Evolutionary conservation across 1,140 invertebrate genomes (phyloP).

Genomic region (Lineus longissimus): DNA sequence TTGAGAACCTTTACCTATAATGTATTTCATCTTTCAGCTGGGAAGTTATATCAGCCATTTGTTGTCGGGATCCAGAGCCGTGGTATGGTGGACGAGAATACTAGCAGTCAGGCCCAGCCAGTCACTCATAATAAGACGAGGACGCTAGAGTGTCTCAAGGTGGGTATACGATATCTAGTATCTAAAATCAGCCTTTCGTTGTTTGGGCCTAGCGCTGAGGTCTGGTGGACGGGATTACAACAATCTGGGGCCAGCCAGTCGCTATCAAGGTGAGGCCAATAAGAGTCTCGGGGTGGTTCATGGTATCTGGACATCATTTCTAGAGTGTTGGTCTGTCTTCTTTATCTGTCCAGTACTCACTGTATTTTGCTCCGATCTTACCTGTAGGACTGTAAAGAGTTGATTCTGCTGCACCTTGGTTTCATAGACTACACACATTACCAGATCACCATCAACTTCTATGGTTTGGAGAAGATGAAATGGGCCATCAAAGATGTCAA

Average conservation of each 20-base stretch:
- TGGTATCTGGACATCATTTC: too few species aligned
- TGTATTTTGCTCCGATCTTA: background rate
- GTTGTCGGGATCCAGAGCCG: constrained; percentile 76
- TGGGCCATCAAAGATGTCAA: constrained; percentile 71
- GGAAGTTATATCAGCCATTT: constrained; percentile 83
- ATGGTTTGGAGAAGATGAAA: constrained; percentile 70
- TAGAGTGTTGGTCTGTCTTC: background rate
- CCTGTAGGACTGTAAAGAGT: constrained; percentile 74
- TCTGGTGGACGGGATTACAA: too few species aligned
- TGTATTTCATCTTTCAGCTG: too few species aligned
- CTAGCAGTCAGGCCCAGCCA: constrained; percentile 46
- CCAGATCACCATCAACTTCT: constrained; percentile 77
- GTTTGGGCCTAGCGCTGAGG: too few species aligned
- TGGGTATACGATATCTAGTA: constrained; percentile 15
- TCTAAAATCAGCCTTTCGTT: too few species aligned
- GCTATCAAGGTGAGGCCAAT: too few species aligned
- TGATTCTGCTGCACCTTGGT: constrained; percentile 84
- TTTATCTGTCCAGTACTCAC: background rate
- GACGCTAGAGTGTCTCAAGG: constrained; percentile 73
- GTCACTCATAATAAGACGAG: constrained; percentile 73
- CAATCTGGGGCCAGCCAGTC: too few species aligned
- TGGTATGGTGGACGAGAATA: constrained; percentile 70
- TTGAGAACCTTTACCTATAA: too few species aligned
- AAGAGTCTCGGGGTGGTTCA: too few species aligned
- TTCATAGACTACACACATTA: constrained; percentile 84